Conservation (phyloP, 2,797 vertebrate genomes). For the Poecilia gillii region DNA sequence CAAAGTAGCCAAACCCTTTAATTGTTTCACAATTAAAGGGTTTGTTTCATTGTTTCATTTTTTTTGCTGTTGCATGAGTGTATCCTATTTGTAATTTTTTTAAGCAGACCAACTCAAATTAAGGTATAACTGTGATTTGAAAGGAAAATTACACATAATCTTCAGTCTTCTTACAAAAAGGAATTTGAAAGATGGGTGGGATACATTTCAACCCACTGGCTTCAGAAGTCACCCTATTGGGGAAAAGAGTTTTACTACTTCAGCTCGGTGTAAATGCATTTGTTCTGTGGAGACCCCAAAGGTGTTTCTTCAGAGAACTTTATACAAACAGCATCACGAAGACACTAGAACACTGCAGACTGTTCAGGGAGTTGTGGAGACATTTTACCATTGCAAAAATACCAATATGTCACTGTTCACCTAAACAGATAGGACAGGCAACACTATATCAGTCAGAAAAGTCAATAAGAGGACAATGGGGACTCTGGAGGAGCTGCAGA, state of each 20-base stretch:
- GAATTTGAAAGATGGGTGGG: neutral
- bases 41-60: too few species aligned
- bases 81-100: neutral
- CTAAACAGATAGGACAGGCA: neutral
- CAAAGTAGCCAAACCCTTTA: neutral
- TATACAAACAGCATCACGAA: neutral
- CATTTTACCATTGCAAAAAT: neutral
- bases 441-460: neutral
- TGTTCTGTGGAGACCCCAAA: neutral
- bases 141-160: neutral
- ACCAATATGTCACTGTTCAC: neutral
- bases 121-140: neutral
- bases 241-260: neutral
- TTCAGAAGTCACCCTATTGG: neutral
- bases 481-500: neutral
- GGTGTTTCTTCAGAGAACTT: neutral
- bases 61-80: neutral
- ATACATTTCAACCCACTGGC: neutral
- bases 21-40: neutral
- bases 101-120: neutral
- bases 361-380: neutral
- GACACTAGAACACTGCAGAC: neutral
- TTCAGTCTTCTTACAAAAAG: neutral
- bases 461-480: neutral
- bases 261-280: neutral